Evolutionary conservation across 2,113 vertebrate genomes (phyloP), one percentile per base, ranked within the genome.

Genomic region (Petroica traversi): DNA sequence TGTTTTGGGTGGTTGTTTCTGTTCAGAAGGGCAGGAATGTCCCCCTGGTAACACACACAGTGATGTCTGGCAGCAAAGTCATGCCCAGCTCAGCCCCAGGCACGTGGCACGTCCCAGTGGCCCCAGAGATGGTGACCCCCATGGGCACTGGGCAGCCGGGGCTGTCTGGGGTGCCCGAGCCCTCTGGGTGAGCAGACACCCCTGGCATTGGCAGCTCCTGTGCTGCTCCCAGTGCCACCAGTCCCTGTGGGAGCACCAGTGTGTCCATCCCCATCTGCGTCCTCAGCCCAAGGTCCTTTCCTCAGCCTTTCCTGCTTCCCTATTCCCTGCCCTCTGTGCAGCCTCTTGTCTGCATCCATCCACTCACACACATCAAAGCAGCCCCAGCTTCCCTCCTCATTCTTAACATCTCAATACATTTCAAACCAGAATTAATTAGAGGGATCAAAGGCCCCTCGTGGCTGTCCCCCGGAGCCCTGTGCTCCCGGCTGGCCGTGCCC

Each of bases 51-150:
- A 24, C 34, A 7, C 34, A 7, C n/a, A 23, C 11, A 5, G 34
- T 14, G 18, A 3, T 26, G 14, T 10, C 61, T 12, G 10, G 28
- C 0, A 26, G 31, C 9, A 29, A 19, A 26, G 6, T 4, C n/a
- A 0, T 3, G 24, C 3, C 20, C 34, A 11, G 5, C 2, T 6
- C 33, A 43, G 81, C 57, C 40, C 28, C 33, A 0, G 0, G 0
- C 31, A 0, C 0, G 1, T 1, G 12, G n/a, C 67, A 5, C 10
- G 17, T n/a, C 52, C 38, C 75, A 4, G 46, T 1, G 12, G 12
- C 36, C 10, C 0, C 6, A 15, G 59, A 17, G 33, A 13, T 2
- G 1, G 1, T 1, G 23, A 11, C 15, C 9, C 20, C n/a, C 1
- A 5, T 0, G 1, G 61, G 17, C 61, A 7, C 0, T 0, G 43